Evolutionary conservation across 2,888 invertebrate genomes (phyloP).

Genomic region (Rhamnusium bicolor): DNA sequence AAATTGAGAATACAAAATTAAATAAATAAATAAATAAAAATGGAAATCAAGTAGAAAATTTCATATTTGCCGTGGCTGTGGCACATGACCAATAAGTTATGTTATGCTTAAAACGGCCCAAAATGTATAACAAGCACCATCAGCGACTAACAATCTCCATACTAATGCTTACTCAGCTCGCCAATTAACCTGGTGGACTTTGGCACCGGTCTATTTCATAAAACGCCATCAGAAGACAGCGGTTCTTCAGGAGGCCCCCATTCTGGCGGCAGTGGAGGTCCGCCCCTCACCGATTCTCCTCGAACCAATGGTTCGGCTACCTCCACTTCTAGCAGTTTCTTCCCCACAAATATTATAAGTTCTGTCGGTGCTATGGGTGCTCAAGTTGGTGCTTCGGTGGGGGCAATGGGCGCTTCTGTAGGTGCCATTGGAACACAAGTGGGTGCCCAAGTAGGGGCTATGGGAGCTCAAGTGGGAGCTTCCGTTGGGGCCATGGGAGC

Average conservation of each 20-base stretch:
- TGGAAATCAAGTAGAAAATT: no score
- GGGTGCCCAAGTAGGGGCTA: slow-evolving; percentile 63
- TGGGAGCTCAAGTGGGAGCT: slow-evolving; percentile 66
- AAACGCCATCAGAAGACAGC: slow-evolving; percentile 94
- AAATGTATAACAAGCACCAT: slow-evolving; percentile 26
- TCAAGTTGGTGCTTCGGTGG: slow-evolving; percentile 64
- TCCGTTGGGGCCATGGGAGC: slow-evolving; percentile 59
- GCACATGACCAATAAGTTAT: slow-evolving; percentile 15
- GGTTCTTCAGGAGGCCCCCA: slow-evolving; percentile 76
- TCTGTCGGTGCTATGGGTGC: slow-evolving; percentile 68
- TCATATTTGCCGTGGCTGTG: no score
- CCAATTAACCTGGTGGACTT: slow-evolving; percentile 97
- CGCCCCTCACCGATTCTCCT: slow-evolving; percentile 71
- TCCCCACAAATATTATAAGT: slow-evolving; percentile 69
- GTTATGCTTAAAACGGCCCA: not conserved
- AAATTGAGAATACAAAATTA: no score
- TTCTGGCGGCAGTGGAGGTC: slow-evolving; percentile 72
- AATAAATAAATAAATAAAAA: no score
- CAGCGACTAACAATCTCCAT: slow-evolving; percentile 44
- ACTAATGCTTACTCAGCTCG: slow-evolving; percentile 75
- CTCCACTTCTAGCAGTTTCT: slow-evolving; percentile 66
- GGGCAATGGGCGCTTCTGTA: slow-evolving; percentile 58
- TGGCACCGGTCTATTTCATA: slow-evolving; percentile 93
- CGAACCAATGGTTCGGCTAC: slow-evolving; percentile 41
- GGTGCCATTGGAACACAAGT: slow-evolving; percentile 68